phyloP scores from a whole-genome alignment of 1,140 invertebrate species.

The Venustaconcha ellipsiformis region DNA sequence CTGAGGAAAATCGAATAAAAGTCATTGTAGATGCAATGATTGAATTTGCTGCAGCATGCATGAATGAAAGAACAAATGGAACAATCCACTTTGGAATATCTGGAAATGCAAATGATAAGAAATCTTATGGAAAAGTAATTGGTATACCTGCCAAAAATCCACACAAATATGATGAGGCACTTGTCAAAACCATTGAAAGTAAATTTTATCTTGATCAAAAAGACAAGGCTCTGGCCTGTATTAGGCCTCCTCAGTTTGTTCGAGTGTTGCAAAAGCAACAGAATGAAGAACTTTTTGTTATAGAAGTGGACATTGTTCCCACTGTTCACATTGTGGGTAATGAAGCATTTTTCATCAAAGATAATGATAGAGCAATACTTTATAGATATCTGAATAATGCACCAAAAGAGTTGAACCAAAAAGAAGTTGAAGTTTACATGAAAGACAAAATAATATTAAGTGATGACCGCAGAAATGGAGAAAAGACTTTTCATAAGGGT shows the following conservation, averaged over 20 bases:
- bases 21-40: slow-evolving; percentile 15
- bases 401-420: too few relatives aligned
- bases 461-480: too few relatives aligned
- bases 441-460: too few relatives aligned
- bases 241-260: slow-evolving; percentile 29
- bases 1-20: background rate
- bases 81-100: slow-evolving; percentile 41
- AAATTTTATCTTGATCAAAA: slow-evolving; percentile 15
- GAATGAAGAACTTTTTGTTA: slow-evolving; percentile 11
- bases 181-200: slow-evolving; percentile 11
- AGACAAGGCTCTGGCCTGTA: slow-evolving; percentile 12
- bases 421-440: too few relatives aligned
- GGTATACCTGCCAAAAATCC: slow-evolving; percentile 8
- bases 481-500: too few relatives aligned
- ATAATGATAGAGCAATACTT: background rate
- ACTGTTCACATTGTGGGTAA: background rate
- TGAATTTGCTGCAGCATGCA: slow-evolving; percentile 35
- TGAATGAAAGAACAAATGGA: slow-evolving; percentile 37
- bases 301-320: slow-evolving; percentile 35
- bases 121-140: slow-evolving; percentile 17
- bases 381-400: slow-evolving; percentile 9
- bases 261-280: slow-evolving; percentile 17
- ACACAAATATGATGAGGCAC: slow-evolving; percentile 3
- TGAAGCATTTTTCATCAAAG: slow-evolving; percentile 17
- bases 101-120: background rate